Evolutionary conservation across 2,113 vertebrate genomes (phyloP).

Genomic region (Thunnus thynnus): DNA sequence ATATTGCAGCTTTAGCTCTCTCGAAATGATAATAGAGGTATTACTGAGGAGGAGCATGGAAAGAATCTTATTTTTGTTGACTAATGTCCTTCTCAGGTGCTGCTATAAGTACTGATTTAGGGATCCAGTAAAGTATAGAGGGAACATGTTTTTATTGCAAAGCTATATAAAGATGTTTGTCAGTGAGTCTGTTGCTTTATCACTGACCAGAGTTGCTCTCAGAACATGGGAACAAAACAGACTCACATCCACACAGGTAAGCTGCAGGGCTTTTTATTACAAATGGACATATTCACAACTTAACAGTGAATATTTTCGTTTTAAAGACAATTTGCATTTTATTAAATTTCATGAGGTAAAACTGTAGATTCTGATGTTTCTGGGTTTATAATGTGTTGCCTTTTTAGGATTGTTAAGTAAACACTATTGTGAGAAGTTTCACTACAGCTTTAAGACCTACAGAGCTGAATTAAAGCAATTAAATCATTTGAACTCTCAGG

Average conservation of each 20-base stretch:
- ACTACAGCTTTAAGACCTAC: neutral
- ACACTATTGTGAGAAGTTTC: neutral
- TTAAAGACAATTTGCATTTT: too few relatives aligned
- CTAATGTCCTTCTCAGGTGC: constrained; percentile 66
- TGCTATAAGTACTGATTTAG: constrained; percentile 60
- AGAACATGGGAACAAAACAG: constrained; percentile 67
- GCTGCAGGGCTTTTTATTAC: constrained; percentile 16
- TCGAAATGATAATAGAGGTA: constrained; percentile 67
- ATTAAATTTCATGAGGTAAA: too few relatives aligned
- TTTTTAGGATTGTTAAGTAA: too few relatives aligned
- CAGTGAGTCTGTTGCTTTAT: constrained; percentile 2
- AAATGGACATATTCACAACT: neutral
- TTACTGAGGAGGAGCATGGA: constrained; percentile 53
- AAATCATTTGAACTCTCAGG: too few relatives aligned
- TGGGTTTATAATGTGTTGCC: too few relatives aligned
- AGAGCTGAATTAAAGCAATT: neutral
- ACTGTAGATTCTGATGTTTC: too few relatives aligned
- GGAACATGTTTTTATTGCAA: constrained; percentile 40
- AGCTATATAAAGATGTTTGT: constrained; percentile 66
- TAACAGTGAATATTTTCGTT: too few relatives aligned
- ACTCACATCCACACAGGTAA: constrained; percentile 63
- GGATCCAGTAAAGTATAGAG: constrained; percentile 61
- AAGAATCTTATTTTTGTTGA: constrained; percentile 78
- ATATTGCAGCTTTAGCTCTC: constrained; percentile 71
- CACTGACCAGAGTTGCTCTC: constrained; percentile 32